Percentiles rank a stretch among this genome's conserved stretches.
Evolutionary conservation across 2,888 invertebrate genomes (phyloP).

Genomic region (Drosophila melanosoma): DNA sequence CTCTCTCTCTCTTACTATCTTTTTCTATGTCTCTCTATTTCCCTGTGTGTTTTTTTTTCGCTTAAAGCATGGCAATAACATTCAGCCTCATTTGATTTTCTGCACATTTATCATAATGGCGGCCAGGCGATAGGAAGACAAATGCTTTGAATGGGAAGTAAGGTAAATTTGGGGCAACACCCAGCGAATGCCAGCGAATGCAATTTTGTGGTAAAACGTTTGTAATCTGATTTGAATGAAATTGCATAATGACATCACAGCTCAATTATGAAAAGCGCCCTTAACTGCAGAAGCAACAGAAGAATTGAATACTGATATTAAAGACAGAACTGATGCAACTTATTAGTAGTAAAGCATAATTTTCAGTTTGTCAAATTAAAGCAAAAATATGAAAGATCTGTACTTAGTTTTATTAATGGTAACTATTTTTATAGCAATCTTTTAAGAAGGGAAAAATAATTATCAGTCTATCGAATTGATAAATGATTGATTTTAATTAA

Average conservation of each 20-base stretch:
- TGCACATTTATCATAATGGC: slow-evolving; percentile 74
- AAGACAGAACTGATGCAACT: background rate
- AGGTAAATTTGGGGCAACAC: slow-evolving; percentile 8
- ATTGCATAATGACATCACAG: slow-evolving; percentile 49
- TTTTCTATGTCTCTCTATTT: background rate
- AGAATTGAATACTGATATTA: slow-evolving; percentile 10
- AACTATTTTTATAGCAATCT: no score
- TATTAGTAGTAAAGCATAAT: background rate
- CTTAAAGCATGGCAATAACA: slow-evolving; percentile 63
- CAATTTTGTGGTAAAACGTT: slow-evolving; percentile 69
- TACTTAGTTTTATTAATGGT: background rate
- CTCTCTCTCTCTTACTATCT: no score
- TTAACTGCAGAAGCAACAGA: slow-evolving; percentile 14
- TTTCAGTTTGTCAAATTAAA: background rate
- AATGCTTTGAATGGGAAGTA: slow-evolving; percentile 2
- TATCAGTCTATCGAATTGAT: no score
- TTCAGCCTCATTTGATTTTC: slow-evolving; percentile 74
- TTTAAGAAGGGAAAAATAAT: no score
- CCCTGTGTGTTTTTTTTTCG: slow-evolving; percentile 7
- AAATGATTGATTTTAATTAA: no score
- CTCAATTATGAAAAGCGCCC: slow-evolving; percentile 36
- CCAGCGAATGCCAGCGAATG: slow-evolving; percentile 55
- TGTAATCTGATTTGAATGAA: slow-evolving; percentile 63
- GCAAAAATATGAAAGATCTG: background rate
- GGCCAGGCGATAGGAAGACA: slow-evolving; percentile 12